Percentiles rank a stretch among this genome's conserved stretches.
Evolutionary conservation across 2,113 vertebrate species (phyloP).

Genomic region (Atherinomorus stipes): DNA sequence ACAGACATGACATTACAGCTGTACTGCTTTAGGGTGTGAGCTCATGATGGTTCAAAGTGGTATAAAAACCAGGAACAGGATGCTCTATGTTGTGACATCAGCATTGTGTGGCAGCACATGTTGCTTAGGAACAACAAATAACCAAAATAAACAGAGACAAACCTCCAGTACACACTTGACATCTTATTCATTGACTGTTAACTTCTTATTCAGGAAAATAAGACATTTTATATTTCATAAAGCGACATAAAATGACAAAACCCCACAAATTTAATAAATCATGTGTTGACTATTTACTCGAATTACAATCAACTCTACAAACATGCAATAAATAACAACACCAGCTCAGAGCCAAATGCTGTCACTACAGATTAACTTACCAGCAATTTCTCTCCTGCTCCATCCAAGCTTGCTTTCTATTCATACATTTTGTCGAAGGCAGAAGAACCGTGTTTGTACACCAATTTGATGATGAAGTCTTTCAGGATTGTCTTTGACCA

Average conservation of each 20-base stretch:
- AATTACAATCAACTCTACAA: neutral
- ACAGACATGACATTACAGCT: neutral
- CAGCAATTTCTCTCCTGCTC: neutral
- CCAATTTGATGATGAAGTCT: neutral
- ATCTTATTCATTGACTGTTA: neutral
- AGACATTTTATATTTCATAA: neutral
- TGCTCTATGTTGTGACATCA: neutral
- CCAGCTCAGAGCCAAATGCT: neutral
- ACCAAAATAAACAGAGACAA: neutral
- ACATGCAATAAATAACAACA: neutral
- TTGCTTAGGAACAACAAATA: neutral
- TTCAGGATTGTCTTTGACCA: neutral
- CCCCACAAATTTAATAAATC: neutral
- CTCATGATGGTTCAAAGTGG: neutral
- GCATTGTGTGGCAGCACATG: neutral
- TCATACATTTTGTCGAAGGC: neutral
- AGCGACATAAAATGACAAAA: neutral
- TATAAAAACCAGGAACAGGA: neutral
- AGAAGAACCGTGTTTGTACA: neutral
- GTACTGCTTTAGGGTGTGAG: neutral
- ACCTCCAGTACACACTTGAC: neutral
- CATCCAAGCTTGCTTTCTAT: neutral
- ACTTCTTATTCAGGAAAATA: neutral
- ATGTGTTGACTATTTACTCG: neutral
- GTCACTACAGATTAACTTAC: conserved; percentile 2